These are phyloP conservation scores for Dichetophora obliterata DNA, from an alignment of 2,888 invertebrate genomes.

Conservation along the genomic window DNA sequence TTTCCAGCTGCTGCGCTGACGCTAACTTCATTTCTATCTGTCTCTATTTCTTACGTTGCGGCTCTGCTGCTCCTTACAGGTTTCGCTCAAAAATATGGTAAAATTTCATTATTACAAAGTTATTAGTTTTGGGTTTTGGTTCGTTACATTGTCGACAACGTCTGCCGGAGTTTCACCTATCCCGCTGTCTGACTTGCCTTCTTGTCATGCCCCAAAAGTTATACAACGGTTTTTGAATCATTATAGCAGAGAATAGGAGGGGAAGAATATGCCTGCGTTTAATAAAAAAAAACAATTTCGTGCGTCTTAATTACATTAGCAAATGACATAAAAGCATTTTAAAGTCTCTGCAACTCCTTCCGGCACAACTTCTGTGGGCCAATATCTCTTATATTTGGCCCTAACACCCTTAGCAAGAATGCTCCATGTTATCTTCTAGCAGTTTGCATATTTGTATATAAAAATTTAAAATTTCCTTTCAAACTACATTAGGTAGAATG, in stretches of 20 bases:
- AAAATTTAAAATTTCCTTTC: conserved; percentile 33
- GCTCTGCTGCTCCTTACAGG: background rate
- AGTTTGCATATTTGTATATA: conserved; percentile 24
- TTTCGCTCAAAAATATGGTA: conserved; percentile 10
- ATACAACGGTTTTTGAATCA: conserved; percentile 20
- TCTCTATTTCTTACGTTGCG: background rate
- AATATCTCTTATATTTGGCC: background rate
- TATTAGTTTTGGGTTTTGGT: conserved; percentile 28
- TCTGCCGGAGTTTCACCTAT: background rate
- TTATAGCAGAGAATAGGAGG: background rate
- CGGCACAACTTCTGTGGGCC: background rate
- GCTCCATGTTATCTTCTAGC: conserved; percentile 5
- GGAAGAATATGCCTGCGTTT: background rate
- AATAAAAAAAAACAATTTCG: conserved; percentile 14
- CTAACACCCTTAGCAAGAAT: background rate
- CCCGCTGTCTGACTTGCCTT: background rate
- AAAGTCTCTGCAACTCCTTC: background rate
- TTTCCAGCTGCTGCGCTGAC: background rate
- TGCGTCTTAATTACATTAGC: conserved; percentile 34
- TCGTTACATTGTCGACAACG: background rate
- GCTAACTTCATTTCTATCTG: background rate
- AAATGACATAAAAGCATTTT: conserved; percentile 29
- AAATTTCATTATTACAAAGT: conserved; percentile 36
- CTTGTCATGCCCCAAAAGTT: background rate
- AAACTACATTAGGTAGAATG: conserved; percentile 13